These are phyloP conservation scores for Acrobasis consociella DNA, from an alignment of 2,888 invertebrate species.

Conservation along the genomic window DNA sequence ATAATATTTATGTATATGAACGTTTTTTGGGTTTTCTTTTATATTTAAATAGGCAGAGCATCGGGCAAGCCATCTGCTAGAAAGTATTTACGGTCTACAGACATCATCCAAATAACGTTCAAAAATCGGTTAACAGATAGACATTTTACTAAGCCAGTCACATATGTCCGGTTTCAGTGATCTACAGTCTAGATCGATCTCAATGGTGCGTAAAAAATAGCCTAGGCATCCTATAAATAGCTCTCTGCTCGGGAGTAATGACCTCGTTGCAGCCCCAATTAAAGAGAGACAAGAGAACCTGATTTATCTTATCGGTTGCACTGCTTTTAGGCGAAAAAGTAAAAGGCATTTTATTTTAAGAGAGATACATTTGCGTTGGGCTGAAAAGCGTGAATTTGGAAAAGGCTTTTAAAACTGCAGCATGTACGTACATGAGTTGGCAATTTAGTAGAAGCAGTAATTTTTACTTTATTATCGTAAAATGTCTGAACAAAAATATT, in stretches of 20 bases:
- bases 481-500: too few relatives aligned
- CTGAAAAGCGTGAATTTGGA: not conserved
- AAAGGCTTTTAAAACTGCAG: not conserved
- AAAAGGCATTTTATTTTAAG: not conserved
- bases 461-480: too few relatives aligned
- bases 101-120: too few relatives aligned
- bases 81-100: too few relatives aligned
- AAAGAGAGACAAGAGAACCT: conserved; percentile 7
- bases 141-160: too few relatives aligned
- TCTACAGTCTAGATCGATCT: conserved; percentile 32
- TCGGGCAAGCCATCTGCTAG: too few relatives aligned
- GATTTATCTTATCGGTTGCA: conserved; percentile 10
- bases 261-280: conserved; percentile 19
- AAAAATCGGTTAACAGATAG: too few relatives aligned
- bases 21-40: too few relatives aligned
- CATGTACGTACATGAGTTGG: not conserved
- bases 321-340: not conserved
- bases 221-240: conserved; percentile 21
- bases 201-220: conserved; percentile 39
- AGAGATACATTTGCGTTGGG: not conserved
- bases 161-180: not conserved
- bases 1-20: too few relatives aligned
- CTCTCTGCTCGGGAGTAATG: conserved; percentile 16
- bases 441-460: too few relatives aligned
- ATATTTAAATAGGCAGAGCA: too few relatives aligned